Base-by-base conservation (phyloP, 2,797 vertebrate genomes). In the Mionectes olivaceus region DNA sequence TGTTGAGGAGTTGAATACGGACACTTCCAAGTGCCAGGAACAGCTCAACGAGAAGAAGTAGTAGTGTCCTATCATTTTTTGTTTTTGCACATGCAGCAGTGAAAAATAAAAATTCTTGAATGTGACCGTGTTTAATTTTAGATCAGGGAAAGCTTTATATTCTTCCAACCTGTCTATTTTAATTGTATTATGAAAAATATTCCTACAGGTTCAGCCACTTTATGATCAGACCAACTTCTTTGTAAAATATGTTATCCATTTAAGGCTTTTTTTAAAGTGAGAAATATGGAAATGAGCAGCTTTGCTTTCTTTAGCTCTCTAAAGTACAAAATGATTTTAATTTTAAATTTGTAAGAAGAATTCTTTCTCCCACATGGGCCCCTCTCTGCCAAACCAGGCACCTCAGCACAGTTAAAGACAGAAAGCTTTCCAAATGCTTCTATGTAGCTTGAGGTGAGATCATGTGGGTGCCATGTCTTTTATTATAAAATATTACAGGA, bases 41-140 rank as follows among this genome's bases (percentile, higher is more conserved):
- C 56, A 92, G 43, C 50, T 85, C 80, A 50, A 13, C 39, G 80
- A 91, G 84, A 95, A 56, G 56, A 70, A 89, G 95, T 95, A 88
- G 81, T 68, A 33, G 8, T 94, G 52, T 87, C 56, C 56, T 63
- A 30, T 70, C 1, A 2, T 57, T 70, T 43, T 65, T 53, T 53
- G 6, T 55, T 74, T 87, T 96, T 70, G 79, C 70, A 33, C 81
- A 80, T 82, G 33, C 2, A 28, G 70, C 85, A 82, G 27, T 77
- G 61, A 94, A 95, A 94, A 87, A 74, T 67, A 67, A 87, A 93
- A 93, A 67, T 79, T 86, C 43, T 95, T 97, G 93, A 77, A 89
- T 59, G 59, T 74, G 43, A 30, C 59, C 63, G 85, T 96, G 61
- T 96, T 97, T 95, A 96, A 94, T 97, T 90, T 97, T 95, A 91